Conservation (phyloP, 2,888 invertebrate genomes). For the Microctonus brassicae region DNA sequence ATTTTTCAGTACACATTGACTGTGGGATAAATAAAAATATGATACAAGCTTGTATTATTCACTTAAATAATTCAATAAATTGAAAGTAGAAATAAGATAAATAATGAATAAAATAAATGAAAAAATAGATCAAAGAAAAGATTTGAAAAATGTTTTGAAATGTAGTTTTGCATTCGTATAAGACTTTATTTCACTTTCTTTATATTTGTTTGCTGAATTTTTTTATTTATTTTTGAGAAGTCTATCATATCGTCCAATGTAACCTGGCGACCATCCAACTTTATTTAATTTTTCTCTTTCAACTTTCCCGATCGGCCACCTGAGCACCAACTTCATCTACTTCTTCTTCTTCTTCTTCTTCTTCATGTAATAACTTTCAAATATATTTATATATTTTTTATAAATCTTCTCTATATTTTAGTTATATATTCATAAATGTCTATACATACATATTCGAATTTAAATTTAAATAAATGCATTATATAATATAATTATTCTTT, state of each 20-base stretch:
- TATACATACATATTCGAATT: too few relatives aligned
- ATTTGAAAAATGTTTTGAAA: conserved; percentile 6
- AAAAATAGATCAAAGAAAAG: conserved; percentile 34
- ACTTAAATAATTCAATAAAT: neutral
- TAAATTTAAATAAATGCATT: too few relatives aligned
- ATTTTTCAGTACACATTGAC: neutral
- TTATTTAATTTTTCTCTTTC: conserved; percentile 52
- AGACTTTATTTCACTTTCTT: neutral
- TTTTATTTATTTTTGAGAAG: neutral
- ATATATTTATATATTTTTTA: too few relatives aligned
- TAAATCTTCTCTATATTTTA: too few relatives aligned
- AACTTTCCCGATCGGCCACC: conserved; percentile 6
- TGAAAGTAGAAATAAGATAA: too few relatives aligned
- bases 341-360: neutral
- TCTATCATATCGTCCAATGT: conserved; percentile 21
- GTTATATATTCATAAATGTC: too few relatives aligned
- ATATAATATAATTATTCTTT: neutral
- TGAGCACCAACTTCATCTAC: neutral
- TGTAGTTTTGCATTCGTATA: neutral
- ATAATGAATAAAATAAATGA: neutral
- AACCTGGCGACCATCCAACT: conserved; percentile 53
- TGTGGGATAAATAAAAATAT: neutral
- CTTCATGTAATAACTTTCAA: too few relatives aligned
- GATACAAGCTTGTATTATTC: neutral
- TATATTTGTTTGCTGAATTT: conserved; percentile 13